These are phyloP conservation scores for Alouatta palliata DNA, from an alignment of 2,113 vertebrate genomes.

Conservation along the genomic window DNA sequence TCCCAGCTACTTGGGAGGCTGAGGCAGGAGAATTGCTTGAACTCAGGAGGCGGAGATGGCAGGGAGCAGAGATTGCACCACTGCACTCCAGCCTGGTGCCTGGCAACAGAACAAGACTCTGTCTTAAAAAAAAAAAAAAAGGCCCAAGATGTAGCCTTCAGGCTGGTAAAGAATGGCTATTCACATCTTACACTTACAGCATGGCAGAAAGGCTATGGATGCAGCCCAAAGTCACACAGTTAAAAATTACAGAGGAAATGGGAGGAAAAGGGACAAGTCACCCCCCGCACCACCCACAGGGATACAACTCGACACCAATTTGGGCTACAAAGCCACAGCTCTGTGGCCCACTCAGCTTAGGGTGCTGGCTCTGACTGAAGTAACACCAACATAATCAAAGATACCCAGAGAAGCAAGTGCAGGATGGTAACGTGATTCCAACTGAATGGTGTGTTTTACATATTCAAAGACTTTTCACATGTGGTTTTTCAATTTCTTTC, in stretches of 20 bases:
- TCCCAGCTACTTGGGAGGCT: no score
- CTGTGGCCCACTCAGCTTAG: not conserved
- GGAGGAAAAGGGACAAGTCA: not conserved
- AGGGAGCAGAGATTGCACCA: no score
- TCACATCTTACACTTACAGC: not conserved
- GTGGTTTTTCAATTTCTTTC: not conserved
- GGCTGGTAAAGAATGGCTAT: not conserved
- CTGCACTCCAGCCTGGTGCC: no score
- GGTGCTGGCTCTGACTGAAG: not conserved
- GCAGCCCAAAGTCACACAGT: not conserved
- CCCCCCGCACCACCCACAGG: not conserved
- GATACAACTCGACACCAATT: fast-evolving
- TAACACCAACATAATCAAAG: not conserved
- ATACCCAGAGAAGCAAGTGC: not conserved
- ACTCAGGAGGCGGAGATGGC: no score
- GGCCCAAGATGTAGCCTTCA: not conserved
- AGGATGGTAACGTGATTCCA: fast-evolving
- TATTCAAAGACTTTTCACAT: not conserved
- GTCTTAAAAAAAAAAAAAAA: not conserved
- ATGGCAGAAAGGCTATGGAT: not conserved
- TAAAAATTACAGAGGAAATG: not conserved
- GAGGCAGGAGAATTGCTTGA: no score
- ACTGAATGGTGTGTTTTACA: not conserved
- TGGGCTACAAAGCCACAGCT: not conserved
- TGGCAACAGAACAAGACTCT: no score